Percentiles rank a stretch among this genome's conserved stretches.
Evolutionary conservation across 2,888 invertebrate species (phyloP).

Genomic region (Prionchulus punctatus): DNA sequence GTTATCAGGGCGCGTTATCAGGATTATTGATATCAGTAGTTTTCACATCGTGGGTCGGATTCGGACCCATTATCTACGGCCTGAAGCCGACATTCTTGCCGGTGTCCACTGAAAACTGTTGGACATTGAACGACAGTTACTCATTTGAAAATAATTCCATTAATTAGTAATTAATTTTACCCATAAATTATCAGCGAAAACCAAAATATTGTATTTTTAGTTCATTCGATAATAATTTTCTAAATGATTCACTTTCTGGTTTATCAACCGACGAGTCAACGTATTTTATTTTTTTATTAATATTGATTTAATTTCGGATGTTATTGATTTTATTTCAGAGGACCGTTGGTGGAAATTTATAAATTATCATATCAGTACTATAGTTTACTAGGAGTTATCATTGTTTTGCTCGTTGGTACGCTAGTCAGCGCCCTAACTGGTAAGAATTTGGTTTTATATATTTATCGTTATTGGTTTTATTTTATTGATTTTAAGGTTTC

Average conservation of each 20-base stretch:
- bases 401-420: neutral
- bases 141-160: too few species aligned
- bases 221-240: neutral
- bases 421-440: neutral
- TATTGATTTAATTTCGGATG: neutral
- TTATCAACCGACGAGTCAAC: neutral
- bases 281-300: neutral
- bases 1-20: neutral
- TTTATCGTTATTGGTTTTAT: neutral
- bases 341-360: neutral
- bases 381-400: neutral
- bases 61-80: neutral
- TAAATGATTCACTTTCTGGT: too few species aligned
- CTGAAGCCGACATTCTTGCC: neutral
- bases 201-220: neutral
- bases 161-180: neutral
- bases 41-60: neutral
- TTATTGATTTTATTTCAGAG: neutral
- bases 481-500: neutral
- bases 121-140: too few species aligned
- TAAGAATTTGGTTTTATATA: neutral
- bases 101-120: neutral
- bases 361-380: slow-evolving; percentile 3
- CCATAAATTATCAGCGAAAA: neutral
- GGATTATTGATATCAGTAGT: neutral